These are phyloP conservation scores for Epinephelus fuscoguttatus DNA, from an alignment of 2,113 vertebrate species.

Conservation along the genomic window DNA sequence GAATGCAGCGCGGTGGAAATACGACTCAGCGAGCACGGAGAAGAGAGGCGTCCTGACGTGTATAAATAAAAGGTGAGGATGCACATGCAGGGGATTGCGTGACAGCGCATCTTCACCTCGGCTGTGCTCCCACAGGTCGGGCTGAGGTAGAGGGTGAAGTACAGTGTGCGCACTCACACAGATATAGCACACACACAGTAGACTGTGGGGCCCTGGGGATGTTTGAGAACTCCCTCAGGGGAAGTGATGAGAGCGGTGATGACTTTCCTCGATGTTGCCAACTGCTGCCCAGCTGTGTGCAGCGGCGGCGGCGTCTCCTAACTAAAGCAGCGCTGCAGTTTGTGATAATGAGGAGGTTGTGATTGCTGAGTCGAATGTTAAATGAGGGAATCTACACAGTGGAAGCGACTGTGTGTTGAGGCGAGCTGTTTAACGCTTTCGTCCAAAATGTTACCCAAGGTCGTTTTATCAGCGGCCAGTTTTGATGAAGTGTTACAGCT, in stretches of 20 bases:
- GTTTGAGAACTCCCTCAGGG: slow-evolving; percentile 1
- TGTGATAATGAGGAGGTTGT: slow-evolving; percentile 2
- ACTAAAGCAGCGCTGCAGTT: neutral
- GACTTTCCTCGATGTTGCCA: slow-evolving; percentile 1
- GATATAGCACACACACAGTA: neutral
- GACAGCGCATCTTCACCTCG: slow-evolving; percentile 46
- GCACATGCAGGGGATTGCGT: slow-evolving; percentile 42
- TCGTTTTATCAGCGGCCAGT: slow-evolving; percentile 5
- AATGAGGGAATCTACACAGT: neutral
- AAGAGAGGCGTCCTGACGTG: neutral
- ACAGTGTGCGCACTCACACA: neutral
- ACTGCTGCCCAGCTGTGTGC: slow-evolving; percentile 29
- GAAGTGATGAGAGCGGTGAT: slow-evolving; percentile 8
- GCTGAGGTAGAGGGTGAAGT: neutral
- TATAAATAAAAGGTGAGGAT: slow-evolving; percentile 46
- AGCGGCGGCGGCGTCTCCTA: neutral
- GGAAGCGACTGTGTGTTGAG: neutral
- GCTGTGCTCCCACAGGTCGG: slow-evolving; percentile 17
- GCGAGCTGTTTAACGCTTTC: neutral
- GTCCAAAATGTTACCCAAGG: slow-evolving; percentile 10
- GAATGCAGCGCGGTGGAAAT: slow-evolving; percentile 34
- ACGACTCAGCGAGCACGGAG: slow-evolving; percentile 17
- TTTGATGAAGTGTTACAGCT: slow-evolving; percentile 34
- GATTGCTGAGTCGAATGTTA: neutral
- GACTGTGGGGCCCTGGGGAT: neutral